Evolutionary conservation across 2,113 vertebrate genomes (phyloP), one percentile per base, ranked within the genome.

Genomic region (Pimephales promelas): DNA sequence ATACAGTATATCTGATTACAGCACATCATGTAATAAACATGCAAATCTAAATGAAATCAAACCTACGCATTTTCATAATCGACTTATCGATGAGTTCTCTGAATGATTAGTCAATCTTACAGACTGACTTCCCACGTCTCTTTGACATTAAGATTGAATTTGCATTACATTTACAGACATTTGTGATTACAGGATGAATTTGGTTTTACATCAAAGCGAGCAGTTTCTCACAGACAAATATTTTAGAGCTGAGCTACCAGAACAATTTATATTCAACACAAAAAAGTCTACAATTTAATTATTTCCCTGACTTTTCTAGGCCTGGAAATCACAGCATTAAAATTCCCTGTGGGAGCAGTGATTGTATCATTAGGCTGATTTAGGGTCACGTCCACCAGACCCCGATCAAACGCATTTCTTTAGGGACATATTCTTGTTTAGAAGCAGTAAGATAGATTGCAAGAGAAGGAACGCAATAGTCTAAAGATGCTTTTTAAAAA

Each of bases 281-380:
- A 16, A 14, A 47, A 54, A 20, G 18, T 20, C 6, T 20, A 54
- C 20, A 4, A 40, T 70, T 70, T 70, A 20, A 70, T 70, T n/a
- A 70, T 70, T n/a, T 70, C 36, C 9, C 34, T 70, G 34, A 70
- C 34, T 68, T 68, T 22, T 36, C 66, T 70, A 40, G 34, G 66
- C 20, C 34, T 70, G 72, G 72, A 31, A 74, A 52, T 74, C 14
- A 74, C 24, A 74, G 52, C 5, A 52, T 5, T 31, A 28, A 52
- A 52, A 74, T 49, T 74, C 72, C 72, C 72, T 5, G 16, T 31
- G 72, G 72, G 28, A 52, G 24, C 47, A 74, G 14, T 74, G 26
- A 74, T 74, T 74, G 70, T 52, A 47, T 52, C 52, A 52, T 52
- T 49, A 52, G 40, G 40, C n/a, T 72, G 70, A 74, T 74, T 74